These are phyloP conservation scores for Cettia cetti DNA, from an alignment of 2,113 vertebrate species.

Conservation along the genomic window DNA sequence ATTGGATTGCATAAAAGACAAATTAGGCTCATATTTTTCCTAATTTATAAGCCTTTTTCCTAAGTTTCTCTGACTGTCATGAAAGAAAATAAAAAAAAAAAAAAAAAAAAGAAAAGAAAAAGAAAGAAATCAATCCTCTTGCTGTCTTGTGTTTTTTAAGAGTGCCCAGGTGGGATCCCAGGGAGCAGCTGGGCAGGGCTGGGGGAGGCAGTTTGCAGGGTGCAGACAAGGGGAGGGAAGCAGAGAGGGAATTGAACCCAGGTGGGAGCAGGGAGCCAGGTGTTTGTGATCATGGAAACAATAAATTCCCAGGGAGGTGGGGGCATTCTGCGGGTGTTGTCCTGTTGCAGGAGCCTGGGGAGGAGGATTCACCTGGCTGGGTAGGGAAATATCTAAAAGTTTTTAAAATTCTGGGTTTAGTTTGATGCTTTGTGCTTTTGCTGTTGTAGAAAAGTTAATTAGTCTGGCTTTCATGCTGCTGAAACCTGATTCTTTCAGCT, in stretches of 20 bases:
- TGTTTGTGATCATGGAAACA: background rate
- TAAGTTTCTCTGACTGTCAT: background rate
- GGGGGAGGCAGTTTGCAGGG: too few relatives aligned
- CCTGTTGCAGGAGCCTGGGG: accelerated
- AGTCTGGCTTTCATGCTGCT: accelerated
- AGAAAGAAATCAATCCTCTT: accelerated
- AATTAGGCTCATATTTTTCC: background rate
- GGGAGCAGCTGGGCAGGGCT: background rate
- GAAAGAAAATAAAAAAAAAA: too few relatives aligned
- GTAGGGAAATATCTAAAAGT: accelerated
- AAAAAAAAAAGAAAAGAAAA: accelerated
- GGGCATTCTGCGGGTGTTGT: accelerated
- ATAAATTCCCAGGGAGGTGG: accelerated
- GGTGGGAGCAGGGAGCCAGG: background rate
- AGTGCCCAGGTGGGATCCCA: accelerated
- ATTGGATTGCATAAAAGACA: background rate
- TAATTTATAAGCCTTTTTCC: background rate
- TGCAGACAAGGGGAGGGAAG: background rate
- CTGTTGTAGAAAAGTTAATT: background rate
- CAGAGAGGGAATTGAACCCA: background rate
- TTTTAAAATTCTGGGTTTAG: accelerated
- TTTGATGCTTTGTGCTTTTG: background rate
- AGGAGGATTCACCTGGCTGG: accelerated
- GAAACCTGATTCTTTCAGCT: background rate
- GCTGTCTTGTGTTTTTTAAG: background rate